Evolutionary conservation across 2,113 vertebrate genomes (phyloP).

Genomic region (Lethenteron reissneri): DNA sequence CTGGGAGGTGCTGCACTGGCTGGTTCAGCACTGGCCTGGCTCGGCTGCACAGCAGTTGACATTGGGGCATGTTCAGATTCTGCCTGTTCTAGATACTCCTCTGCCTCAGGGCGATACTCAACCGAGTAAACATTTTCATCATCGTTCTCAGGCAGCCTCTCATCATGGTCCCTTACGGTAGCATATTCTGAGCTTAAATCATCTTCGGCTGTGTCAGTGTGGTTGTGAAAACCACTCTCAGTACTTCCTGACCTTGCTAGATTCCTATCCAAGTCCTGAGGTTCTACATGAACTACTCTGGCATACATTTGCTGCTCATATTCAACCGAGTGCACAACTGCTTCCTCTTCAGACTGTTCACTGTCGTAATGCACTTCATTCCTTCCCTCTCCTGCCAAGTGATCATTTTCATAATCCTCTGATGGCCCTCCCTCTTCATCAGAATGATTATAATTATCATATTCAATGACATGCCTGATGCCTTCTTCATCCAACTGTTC

Average conservation of each 20-base stretch:
- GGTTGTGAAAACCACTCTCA: slow-evolving; percentile 3
- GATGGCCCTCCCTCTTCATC: no score
- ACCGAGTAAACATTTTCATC: slow-evolving; percentile 6
- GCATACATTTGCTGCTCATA: neutral
- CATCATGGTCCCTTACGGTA: neutral
- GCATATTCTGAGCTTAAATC: neutral
- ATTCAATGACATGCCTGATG: no score
- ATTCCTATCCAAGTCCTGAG: neutral
- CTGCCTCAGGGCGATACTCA: slow-evolving; percentile 3
- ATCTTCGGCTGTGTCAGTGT: slow-evolving; percentile 5
- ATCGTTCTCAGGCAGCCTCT: neutral
- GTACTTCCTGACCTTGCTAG: neutral
- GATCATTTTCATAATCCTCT: no score
- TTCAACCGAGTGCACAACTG: neutral
- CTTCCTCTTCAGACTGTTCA: slow-evolving; percentile 1
- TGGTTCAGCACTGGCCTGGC: neutral
- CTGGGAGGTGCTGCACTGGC: no score
- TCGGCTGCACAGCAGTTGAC: neutral
- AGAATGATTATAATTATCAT: no score
- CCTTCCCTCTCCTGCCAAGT: no score
- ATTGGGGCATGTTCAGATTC: slow-evolving; percentile 2
- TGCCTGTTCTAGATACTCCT: slow-evolving; percentile 3
- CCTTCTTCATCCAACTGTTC: no score
- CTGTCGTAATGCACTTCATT: neutral
- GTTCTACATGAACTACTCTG: neutral